Evolutionary conservation across 2,888 invertebrate species (phyloP).

Genomic region (Branchinecta sandiegonensis): DNA sequence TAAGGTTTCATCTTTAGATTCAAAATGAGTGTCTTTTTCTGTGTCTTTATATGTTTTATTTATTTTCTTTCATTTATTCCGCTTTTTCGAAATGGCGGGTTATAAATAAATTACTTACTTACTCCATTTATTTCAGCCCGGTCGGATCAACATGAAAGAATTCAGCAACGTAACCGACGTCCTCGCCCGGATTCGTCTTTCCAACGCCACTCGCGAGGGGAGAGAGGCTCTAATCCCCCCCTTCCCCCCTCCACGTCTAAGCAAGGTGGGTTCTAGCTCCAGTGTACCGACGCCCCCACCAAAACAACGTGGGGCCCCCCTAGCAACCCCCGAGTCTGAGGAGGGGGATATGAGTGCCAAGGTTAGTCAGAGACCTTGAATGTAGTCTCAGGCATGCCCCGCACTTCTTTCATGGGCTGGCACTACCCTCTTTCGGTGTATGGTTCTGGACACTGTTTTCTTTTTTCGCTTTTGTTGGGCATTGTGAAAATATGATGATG

Average conservation of each 20-base stretch:
- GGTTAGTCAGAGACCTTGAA: slow-evolving; percentile 6
- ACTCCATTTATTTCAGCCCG: slow-evolving; percentile 46
- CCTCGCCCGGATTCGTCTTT: slow-evolving; percentile 52
- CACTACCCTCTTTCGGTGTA: too few species aligned
- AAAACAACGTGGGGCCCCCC: slow-evolving; percentile 43
- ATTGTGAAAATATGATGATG: too few species aligned
- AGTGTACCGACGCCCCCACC: slow-evolving; percentile 8
- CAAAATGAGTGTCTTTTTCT: too few species aligned
- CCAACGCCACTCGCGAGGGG: slow-evolving; percentile 32
- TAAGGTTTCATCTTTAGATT: too few species aligned
- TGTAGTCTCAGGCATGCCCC: too few species aligned
- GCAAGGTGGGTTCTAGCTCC: slow-evolving; percentile 18
- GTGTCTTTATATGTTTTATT: too few species aligned
- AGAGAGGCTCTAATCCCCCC: slow-evolving; percentile 34
- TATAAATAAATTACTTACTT: too few species aligned
- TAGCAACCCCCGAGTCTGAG: slow-evolving; percentile 53
- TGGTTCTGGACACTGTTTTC: too few species aligned
- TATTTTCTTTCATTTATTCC: too few species aligned
- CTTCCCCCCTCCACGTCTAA: slow-evolving; percentile 26
- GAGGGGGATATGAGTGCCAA: slow-evolving; percentile 1
- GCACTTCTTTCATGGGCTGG: too few species aligned
- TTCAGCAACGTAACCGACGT: slow-evolving; percentile 77
- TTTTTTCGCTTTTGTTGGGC: too few species aligned
- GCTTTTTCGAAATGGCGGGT: too few species aligned
- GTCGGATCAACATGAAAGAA: slow-evolving; percentile 75